Conservation (phyloP, 2,888 invertebrate species). For the Sialis fuliginosa region DNA sequence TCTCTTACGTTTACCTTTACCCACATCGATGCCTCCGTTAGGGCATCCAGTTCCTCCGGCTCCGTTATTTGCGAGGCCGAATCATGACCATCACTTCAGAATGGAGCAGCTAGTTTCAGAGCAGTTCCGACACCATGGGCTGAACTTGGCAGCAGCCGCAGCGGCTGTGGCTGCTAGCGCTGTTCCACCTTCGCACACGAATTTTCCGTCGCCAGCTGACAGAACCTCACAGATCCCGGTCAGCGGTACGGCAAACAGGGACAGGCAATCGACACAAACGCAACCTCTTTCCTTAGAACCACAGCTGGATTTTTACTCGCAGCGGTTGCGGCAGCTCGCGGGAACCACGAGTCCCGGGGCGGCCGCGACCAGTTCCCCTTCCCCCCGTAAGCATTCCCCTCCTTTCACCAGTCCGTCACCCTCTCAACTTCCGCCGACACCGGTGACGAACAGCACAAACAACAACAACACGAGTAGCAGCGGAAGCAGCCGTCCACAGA, state of each 20-base stretch:
- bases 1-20: constrained; percentile 57
- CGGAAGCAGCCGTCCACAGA: constrained; percentile 42
- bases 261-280: constrained; percentile 28
- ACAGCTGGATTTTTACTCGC: constrained; percentile 97
- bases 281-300: constrained; percentile 62
- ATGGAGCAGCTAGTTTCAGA: constrained; percentile 74
- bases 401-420: constrained; percentile 67
- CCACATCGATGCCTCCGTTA: constrained; percentile 39
- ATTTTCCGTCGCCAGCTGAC: constrained; percentile 40
- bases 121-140: constrained; percentile 63
- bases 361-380: constrained; percentile 66
- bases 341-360: constrained; percentile 87
- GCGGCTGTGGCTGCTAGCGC: constrained; percentile 46
- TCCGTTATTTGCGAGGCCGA: constrained; percentile 58
- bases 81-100: constrained; percentile 59
- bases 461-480: constrained; percentile 17
- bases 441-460: constrained; percentile 18
- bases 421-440: constrained; percentile 49
- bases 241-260: constrained; percentile 25
- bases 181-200: constrained; percentile 38
- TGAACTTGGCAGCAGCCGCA: constrained; percentile 59
- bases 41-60: constrained; percentile 54
- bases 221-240: constrained; percentile 36
- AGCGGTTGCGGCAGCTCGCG: constrained; percentile 97
- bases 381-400: constrained; percentile 64